Evolutionary conservation across 2,888 invertebrate genomes (phyloP).

Genomic region (Trichopria drosophilae): DNA sequence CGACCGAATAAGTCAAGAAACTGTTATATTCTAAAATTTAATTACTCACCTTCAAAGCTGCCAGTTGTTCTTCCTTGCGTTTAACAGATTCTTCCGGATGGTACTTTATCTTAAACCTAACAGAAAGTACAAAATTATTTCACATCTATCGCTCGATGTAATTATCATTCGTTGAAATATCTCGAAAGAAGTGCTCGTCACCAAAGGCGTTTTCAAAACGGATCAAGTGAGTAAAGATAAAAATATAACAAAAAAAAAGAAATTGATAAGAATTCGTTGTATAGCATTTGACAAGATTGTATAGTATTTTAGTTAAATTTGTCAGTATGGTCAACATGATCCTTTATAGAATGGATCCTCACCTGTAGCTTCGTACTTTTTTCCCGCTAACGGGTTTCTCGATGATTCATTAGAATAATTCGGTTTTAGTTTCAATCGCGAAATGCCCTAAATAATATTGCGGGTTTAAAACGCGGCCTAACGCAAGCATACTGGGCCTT

Average conservation of each 20-base stretch:
- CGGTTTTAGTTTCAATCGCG: constrained; percentile 37
- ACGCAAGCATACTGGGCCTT: constrained; percentile 55
- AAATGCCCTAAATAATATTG: constrained; percentile 30
- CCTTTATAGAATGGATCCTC: constrained; percentile 53
- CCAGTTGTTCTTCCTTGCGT: constrained; percentile 82
- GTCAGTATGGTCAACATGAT: constrained; percentile 39
- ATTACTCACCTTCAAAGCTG: constrained; percentile 72
- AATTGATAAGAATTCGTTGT: constrained; percentile 10
- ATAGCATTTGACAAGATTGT: constrained; percentile 6
- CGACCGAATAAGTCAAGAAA: too few relatives aligned
- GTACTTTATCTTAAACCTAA: constrained; percentile 98
- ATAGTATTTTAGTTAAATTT: constrained; percentile 7
- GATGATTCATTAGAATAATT: constrained; percentile 45
- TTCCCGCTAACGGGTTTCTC: constrained; percentile 50
- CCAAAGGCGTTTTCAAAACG: too few relatives aligned
- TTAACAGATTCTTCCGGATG: constrained; percentile 95
- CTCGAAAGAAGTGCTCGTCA: too few relatives aligned
- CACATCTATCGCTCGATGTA: too few relatives aligned
- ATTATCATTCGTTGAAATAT: too few relatives aligned
- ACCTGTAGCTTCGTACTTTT: constrained; percentile 54
- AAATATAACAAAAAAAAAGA: constrained; percentile 5
- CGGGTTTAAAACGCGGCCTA: constrained; percentile 59
- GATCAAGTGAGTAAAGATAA: too few relatives aligned
- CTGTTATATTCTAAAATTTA: not conserved
- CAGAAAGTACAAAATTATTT: too few relatives aligned